These are phyloP conservation scores for Laspeyria flexula DNA, from an alignment of 2,888 invertebrate species.

Conservation along the genomic window DNA sequence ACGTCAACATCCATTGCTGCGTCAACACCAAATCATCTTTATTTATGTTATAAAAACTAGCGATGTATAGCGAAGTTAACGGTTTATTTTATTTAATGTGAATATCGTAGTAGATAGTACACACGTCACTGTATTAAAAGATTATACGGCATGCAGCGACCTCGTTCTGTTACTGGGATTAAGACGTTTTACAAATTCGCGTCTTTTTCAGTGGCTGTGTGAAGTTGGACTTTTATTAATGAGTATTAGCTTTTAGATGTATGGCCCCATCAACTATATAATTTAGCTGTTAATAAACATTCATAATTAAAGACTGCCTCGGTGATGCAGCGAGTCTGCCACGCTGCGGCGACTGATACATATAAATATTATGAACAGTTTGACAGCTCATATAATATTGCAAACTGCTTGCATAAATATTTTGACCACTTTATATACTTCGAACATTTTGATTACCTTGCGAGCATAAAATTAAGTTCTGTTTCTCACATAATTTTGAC, in stretches of 20 bases:
- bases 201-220: constrained; percentile 10
- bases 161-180: constrained; percentile 23
- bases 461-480: no score
- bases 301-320: no score
- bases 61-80: constrained; percentile 21
- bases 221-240: constrained; percentile 5
- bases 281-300: no score
- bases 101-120: constrained; percentile 1
- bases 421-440: no score
- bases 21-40: neutral
- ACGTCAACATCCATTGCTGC: constrained; percentile 13
- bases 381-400: no score
- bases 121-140: constrained; percentile 23
- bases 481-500: no score
- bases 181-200: constrained; percentile 21
- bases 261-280: neutral
- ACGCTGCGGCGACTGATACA: no score
- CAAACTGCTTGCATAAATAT: no score
- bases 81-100: neutral
- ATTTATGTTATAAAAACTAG: constrained; percentile 6
- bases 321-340: no score
- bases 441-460: no score
- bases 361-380: no score
- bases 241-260: neutral
- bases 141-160: constrained; percentile 25